Conservation (phyloP, 2,797 vertebrate genomes). For the Botia kubotai region DNA sequence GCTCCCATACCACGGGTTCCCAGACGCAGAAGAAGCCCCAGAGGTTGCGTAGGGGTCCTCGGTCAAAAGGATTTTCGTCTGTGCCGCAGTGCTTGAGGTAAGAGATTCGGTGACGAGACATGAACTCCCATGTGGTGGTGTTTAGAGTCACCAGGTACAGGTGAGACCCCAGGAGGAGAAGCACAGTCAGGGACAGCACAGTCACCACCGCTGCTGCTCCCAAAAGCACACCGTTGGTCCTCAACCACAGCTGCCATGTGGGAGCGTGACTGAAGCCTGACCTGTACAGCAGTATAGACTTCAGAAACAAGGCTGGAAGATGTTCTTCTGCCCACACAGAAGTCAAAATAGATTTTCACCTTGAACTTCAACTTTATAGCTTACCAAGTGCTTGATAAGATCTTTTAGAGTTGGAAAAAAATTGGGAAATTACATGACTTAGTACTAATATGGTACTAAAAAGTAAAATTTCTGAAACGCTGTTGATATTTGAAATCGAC, state of each 20-base stretch:
- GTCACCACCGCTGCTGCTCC: conserved; percentile 76
- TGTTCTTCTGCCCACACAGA: background rate
- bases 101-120: conserved; percentile 91
- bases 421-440: too few relatives aligned
- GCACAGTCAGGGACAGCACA: conserved; percentile 77
- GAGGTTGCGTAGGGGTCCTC: conserved; percentile 85
- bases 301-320: background rate
- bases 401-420: too few relatives aligned
- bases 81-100: conserved; percentile 88
- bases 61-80: conserved; percentile 92
- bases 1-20: conserved; percentile 86
- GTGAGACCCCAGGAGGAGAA: conserved; percentile 88
- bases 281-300: conserved; percentile 72
- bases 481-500: too few relatives aligned
- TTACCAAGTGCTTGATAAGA: too few relatives aligned
- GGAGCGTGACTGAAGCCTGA: conserved; percentile 82
- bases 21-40: conserved; percentile 92
- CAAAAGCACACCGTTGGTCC: conserved; percentile 80
- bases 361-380: too few relatives aligned
- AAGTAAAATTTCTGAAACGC: too few relatives aligned
- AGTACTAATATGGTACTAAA: too few relatives aligned
- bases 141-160: conserved; percentile 92
- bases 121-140: conserved; percentile 97
- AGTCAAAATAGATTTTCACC: background rate
- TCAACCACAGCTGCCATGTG: conserved; percentile 84